Evolutionary conservation across 2,888 invertebrate species (phyloP).

Genomic region (Thera obeliscata): DNA sequence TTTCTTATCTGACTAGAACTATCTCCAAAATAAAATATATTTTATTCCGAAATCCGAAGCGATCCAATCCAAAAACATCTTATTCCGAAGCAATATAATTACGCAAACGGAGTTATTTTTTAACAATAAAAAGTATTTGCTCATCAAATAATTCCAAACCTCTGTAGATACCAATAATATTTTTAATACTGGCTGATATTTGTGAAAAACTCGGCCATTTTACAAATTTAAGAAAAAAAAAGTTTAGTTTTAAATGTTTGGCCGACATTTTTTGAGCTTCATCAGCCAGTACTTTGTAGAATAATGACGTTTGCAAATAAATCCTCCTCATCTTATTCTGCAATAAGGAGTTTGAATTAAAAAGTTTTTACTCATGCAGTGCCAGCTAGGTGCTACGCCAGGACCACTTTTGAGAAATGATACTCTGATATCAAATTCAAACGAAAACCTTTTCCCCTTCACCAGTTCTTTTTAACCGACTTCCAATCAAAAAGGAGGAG

Average conservation of each 20-base stretch:
- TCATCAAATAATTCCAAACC: no score
- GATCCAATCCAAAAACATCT: no score
- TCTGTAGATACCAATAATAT: no score
- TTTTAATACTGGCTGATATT: no score
- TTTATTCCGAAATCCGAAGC: no score
- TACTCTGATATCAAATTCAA: constrained; percentile 98
- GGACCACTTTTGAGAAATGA: constrained; percentile 98
- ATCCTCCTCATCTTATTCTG: not conserved
- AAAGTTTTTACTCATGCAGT: constrained; percentile 86
- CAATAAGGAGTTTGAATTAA: not conserved
- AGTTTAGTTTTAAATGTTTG: constrained; percentile 6
- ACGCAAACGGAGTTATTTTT: no score
- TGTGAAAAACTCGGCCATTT: no score
- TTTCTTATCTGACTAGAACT: not conserved
- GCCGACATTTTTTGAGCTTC: constrained; percentile 3
- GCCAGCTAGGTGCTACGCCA: constrained; percentile 92
- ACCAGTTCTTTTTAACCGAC: no score
- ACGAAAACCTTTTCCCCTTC: constrained; percentile 99
- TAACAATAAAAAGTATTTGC: no score
- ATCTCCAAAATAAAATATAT: no score
- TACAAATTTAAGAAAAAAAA: not conserved
- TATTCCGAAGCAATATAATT: no score
- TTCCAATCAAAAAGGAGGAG: no score
- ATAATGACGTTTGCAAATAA: not conserved
- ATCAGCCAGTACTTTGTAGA: constrained; percentile 6